Base-by-base conservation (phyloP, 2,888 invertebrate species). In the Amiota communis region DNA sequence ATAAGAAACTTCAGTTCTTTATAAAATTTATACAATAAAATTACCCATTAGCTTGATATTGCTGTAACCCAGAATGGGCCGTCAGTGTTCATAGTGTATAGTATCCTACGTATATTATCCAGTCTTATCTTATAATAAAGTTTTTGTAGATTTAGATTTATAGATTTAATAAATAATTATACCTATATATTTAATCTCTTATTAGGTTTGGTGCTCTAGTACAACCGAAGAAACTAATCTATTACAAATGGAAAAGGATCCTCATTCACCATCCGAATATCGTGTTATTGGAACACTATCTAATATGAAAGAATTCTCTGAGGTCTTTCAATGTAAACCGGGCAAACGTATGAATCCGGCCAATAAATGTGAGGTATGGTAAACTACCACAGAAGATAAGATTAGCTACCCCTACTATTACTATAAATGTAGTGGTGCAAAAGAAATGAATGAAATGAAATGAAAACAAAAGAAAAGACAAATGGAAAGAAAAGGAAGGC, bases 281-380 rank as follows among this genome's bases (percentile, higher is more conserved):
- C 91, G 97, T 76, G 97, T 97, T 0, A 94, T 95, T 76, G 97
- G 97, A 0, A 94, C 97, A 0, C 91, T 97, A 71, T 94, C 95
- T n/a, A 97, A 97, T 88, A 91, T 96, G 77, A 91, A 91, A 64
- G 97, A 97, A 87, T 97, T 97, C 87, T 92, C 96, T 13, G 90
- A 93, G 61, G 95, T 94, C 80, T 97, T 96, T 87, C 90, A 93
- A 23, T 97, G 97, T 86, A 91, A 92, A 9, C 77, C 90, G 3
- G 94, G 93, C n/a, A 92, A 94, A 1, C 92, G 92, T 78, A 97
- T 97, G 97, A 97, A 97, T 89, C 96, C 97, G 6, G 88, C 89
- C 75, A 91, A 94, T 17, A 97, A 97, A 87, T 97, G 97, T 88
- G 95, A 95, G 88, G 94, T 97, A 70, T 97, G 97, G 97, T 97